Conservation (phyloP, 2,888 invertebrate species). For the Nomada hirtipes region DNA sequence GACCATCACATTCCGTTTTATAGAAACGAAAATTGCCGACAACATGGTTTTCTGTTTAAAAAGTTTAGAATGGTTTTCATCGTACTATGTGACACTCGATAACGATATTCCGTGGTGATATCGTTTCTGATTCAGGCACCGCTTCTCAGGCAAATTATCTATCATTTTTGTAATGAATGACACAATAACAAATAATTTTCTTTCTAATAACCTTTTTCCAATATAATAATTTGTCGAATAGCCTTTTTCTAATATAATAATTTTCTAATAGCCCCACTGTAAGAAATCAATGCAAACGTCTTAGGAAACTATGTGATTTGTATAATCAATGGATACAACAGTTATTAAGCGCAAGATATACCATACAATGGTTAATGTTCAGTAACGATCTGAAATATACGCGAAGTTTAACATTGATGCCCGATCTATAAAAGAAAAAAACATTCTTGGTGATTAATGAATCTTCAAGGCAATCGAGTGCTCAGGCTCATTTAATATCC, state of each 20-base stretch:
- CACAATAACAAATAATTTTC: no score
- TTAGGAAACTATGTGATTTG: no score
- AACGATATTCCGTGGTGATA: neutral
- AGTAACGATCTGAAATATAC: neutral
- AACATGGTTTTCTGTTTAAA: slow-evolving; percentile 22
- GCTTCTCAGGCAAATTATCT: no score
- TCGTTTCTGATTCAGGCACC: neutral
- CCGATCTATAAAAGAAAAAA: neutral
- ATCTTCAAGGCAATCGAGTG: slow-evolving; percentile 34
- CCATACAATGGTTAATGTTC: neutral
- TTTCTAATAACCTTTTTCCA: no score
- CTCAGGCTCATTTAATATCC: slow-evolving; percentile 18
- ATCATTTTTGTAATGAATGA: neutral
- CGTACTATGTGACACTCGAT: slow-evolving; percentile 14
- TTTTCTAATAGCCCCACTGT: no score
- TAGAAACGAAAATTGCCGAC: slow-evolving; percentile 37
- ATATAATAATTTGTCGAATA: no score
- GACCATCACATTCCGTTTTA: slow-evolving; percentile 14
- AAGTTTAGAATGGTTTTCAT: neutral
- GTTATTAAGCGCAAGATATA: neutral
- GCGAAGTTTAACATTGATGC: neutral
- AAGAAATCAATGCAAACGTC: no score
- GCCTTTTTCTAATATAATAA: no score
- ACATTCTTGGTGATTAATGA: slow-evolving; percentile 10
- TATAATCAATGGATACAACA: no score